A percentile compares a stretch with the other conserved stretches of the same genome.
phyloP scores from a whole-genome alignment of 2,113 vertebrate species.

The Poeciliopsis turrubarensis region DNA sequence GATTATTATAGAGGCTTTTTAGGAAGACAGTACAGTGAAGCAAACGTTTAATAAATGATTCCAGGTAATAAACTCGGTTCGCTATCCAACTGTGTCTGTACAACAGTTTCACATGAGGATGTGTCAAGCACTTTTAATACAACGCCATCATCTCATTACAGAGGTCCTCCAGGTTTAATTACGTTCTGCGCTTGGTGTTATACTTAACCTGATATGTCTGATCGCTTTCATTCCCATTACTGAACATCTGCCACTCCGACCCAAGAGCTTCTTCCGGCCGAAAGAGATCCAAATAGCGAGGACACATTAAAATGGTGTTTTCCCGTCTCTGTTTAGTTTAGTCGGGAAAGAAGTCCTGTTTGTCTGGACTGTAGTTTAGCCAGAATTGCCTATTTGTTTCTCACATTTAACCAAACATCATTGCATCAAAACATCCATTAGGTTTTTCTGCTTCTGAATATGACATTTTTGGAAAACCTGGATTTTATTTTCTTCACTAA shows the following conservation, averaged over 20 bases:
- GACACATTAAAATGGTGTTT: too few relatives aligned
- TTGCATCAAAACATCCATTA: too few relatives aligned
- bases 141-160: neutral
- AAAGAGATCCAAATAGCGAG: neutral
- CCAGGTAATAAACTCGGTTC: constrained; percentile 1
- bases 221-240: neutral
- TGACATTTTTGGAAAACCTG: too few relatives aligned
- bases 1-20: constrained; percentile 2
- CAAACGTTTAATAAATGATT: neutral
- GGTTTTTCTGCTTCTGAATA: too few relatives aligned
- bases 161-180: constrained; percentile 1
- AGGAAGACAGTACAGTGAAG: constrained; percentile 8
- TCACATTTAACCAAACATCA: too few relatives aligned
- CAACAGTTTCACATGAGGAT: neutral
- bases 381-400: too few relatives aligned
- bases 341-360: too few relatives aligned
- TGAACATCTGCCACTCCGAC: neutral
- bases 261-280: neutral
- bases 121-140: neutral
- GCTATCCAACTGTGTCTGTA: neutral
- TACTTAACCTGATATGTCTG: neutral
- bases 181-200: neutral
- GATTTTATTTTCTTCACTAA: too few relatives aligned
- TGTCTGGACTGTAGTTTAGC: too few relatives aligned
- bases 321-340: too few relatives aligned